phyloP scores from a whole-genome alignment of 2,888 invertebrate genomes.

The Rotaria sp. region DNA sequence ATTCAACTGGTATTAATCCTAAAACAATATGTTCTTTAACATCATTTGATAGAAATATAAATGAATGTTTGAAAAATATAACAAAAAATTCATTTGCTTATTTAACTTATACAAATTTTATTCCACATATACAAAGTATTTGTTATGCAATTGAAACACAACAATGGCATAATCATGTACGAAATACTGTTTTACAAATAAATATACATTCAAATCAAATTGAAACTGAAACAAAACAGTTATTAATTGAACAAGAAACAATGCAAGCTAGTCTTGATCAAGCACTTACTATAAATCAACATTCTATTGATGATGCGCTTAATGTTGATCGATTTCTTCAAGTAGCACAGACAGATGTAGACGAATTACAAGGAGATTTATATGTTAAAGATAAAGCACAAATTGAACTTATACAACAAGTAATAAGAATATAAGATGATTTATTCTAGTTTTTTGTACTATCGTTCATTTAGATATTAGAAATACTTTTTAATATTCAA shows the following conservation, averaged over 20 bases:
- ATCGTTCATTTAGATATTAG: neutral
- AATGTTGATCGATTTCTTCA: neutral
- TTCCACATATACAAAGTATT: slow-evolving; percentile 12
- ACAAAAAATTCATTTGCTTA: neutral
- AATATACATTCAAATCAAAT: neutral
- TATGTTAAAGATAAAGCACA: slow-evolving; percentile 16
- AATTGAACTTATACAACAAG: slow-evolving; percentile 11
- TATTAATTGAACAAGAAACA: neutral
- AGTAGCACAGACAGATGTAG: neutral
- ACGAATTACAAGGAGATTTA: neutral
- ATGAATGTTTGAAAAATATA: neutral
- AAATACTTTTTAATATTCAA: slow-evolving; percentile 22
- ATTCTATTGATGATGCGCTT: slow-evolving; percentile 5
- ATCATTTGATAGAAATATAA: neutral
- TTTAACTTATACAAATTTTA: slow-evolving; percentile 13
- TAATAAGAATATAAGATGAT: neutral
- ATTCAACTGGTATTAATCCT: slow-evolving; percentile 20
- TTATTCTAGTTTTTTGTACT: neutral
- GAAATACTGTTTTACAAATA: neutral
- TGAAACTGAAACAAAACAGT: neutral
- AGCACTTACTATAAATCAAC: neutral
- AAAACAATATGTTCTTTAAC: neutral
- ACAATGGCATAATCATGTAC: neutral
- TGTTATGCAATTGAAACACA: slow-evolving; percentile 19
- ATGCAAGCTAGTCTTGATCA: slow-evolving; percentile 4